A percentile compares a stretch with the other conserved stretches of the same genome.
Evolutionary conservation across 2,113 vertebrate genomes (phyloP).

Genomic region (Thalassoma bifasciatum): DNA sequence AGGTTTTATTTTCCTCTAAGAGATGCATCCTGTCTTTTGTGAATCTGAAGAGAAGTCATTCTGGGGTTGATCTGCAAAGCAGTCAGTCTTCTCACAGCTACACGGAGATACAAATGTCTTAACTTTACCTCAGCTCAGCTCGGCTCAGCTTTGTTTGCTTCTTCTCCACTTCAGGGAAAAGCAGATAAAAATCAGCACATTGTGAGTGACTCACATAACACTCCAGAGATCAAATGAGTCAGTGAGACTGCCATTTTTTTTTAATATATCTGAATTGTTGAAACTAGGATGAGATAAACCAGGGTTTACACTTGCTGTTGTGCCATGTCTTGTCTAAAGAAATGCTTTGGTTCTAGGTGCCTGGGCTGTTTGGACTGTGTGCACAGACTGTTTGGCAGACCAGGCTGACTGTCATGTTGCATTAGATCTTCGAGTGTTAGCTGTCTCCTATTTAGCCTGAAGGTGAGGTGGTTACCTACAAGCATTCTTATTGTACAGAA

Average conservation of each 20-base stretch:
- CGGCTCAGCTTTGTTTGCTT: no score
- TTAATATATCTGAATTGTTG: neutral
- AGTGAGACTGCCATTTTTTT: neutral
- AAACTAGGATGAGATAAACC: neutral
- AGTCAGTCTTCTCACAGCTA: no score
- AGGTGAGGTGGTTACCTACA: conserved; percentile 69
- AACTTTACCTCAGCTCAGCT: no score
- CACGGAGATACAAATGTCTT: no score
- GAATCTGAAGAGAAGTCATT: no score
- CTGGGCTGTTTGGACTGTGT: conserved; percentile 36
- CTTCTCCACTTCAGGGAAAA: neutral
- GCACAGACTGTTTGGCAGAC: conserved; percentile 45
- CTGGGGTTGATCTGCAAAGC: no score
- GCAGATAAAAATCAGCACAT: neutral
- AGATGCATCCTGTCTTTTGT: no score
- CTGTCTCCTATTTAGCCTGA: conserved; percentile 65
- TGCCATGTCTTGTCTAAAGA: conserved; percentile 24
- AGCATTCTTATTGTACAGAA: conserved; percentile 28
- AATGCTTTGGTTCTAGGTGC: conserved; percentile 40
- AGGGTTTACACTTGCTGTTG: neutral
- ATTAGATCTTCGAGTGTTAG: conserved; percentile 57
- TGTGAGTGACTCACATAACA: neutral
- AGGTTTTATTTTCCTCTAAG: no score
- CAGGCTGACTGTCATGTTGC: conserved; percentile 67
- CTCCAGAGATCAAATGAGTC: neutral